Conservation (phyloP, 2,888 invertebrate species). For the Pyrochroa serraticornis region DNA sequence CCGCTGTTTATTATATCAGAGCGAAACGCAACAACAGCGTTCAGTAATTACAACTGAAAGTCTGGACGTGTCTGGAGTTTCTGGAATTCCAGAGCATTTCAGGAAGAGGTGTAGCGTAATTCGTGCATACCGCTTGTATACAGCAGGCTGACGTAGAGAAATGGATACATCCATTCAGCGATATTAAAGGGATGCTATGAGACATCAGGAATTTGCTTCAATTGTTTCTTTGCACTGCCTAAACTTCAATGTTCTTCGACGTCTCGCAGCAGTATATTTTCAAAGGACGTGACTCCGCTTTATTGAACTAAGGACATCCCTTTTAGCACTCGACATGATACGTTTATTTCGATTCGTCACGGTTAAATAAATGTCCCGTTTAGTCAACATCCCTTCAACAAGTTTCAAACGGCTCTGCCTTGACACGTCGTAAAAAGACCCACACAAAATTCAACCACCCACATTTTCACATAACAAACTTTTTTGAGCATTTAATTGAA, state of each 20-base stretch:
- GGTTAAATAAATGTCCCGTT: conserved; percentile 19
- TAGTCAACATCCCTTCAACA: conserved; percentile 8
- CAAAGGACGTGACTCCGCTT: conserved; percentile 41
- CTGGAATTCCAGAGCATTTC: conserved; percentile 50
- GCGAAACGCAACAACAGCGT: conserved; percentile 50
- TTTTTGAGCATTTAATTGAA: too few relatives aligned
- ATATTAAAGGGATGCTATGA: conserved; percentile 51
- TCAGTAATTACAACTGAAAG: conserved; percentile 53
- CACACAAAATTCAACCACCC: too few relatives aligned
- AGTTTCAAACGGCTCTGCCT: neutral
- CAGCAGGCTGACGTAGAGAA: conserved; percentile 49
- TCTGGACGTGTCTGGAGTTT: conserved; percentile 55
- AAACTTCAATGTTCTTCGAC: conserved; percentile 31
- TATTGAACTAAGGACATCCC: conserved; percentile 42
- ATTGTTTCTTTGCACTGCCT: conserved; percentile 46
- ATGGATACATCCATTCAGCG: conserved; percentile 53
- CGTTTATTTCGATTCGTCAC: conserved; percentile 22
- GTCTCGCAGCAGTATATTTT: conserved; percentile 39
- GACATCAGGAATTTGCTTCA: conserved; percentile 49
- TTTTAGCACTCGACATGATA: conserved; percentile 33
- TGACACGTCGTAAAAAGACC: too few relatives aligned
- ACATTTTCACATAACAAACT: too few relatives aligned
- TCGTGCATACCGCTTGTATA: conserved; percentile 47
- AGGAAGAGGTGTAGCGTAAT: conserved; percentile 47
- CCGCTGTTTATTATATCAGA: conserved; percentile 49